A percentile compares a stretch with the other conserved stretches of the same genome.
phyloP scores from a whole-genome alignment of 2,888 invertebrate species.

The Seira sanloemensis region DNA sequence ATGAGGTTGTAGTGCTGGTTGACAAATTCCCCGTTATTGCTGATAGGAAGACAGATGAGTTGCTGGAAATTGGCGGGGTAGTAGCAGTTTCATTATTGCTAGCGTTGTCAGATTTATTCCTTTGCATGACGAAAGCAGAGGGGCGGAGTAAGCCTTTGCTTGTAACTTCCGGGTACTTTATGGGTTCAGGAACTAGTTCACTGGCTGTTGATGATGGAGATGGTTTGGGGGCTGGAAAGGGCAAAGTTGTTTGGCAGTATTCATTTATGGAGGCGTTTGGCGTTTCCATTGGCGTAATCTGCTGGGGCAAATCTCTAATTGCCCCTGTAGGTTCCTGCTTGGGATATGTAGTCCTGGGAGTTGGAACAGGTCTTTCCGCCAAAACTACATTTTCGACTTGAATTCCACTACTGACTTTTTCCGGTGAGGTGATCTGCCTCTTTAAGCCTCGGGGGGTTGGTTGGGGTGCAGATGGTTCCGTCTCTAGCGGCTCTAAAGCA shows the following conservation, averaged over 20 bases:
- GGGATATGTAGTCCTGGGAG: conserved; percentile 6
- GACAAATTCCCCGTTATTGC: background rate
- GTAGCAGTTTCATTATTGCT: background rate
- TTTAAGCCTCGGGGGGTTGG: conserved; percentile 47
- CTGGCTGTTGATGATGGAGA: background rate
- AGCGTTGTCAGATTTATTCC: background rate
- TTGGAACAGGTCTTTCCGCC: conserved; percentile 14
- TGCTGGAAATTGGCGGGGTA: background rate
- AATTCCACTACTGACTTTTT: background rate
- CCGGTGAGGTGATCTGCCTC: conserved; percentile 28
- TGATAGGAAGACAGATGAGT: background rate
- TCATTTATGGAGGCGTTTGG: conserved; percentile 39
- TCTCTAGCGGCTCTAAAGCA: no score
- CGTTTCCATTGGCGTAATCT: background rate
- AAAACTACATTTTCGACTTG: background rate
- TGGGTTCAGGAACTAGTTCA: background rate
- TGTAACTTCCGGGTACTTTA: background rate
- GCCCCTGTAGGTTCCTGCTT: conserved; percentile 2
- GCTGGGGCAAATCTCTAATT: background rate
- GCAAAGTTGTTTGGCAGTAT: conserved; percentile 62
- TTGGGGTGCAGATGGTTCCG: background rate
- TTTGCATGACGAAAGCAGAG: conserved; percentile 34
- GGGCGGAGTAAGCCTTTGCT: conserved; percentile 31
- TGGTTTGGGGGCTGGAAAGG: conserved; percentile 50
- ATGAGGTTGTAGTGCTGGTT: background rate